Evolutionary conservation across 1,140 invertebrate species (phyloP).

Genomic region (Drosophila mauritiana): DNA sequence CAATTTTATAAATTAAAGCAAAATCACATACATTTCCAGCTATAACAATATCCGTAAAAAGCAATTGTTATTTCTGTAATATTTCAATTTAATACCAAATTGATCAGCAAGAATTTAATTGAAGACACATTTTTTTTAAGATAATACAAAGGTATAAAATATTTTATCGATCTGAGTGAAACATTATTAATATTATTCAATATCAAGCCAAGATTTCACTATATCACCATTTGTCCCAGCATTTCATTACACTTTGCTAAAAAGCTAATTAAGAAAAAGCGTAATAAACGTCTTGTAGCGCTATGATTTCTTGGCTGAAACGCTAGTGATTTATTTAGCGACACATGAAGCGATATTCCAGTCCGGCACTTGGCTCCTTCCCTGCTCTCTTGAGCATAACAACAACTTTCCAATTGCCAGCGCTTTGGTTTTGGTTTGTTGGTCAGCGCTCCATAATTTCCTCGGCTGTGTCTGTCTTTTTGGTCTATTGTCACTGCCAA

Average conservation of each 20-base stretch:
- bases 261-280: background rate
- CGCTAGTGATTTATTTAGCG: background rate
- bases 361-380: slow-evolving; percentile 30
- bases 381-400: slow-evolving; percentile 59
- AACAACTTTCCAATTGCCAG: slow-evolving; percentile 74
- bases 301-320: slow-evolving; percentile 4
- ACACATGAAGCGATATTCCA: slow-evolving; percentile 12
- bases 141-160: background rate
- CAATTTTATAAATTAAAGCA: background rate
- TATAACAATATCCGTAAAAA: slow-evolving; percentile 6
- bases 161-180: background rate
- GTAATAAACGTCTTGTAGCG: background rate
- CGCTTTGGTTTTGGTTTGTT: slow-evolving; percentile 60
- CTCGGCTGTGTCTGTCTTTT: slow-evolving; percentile 39
- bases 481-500: slow-evolving; percentile 58
- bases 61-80: too few relatives aligned
- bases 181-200: too few relatives aligned
- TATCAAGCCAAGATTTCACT: too few relatives aligned
- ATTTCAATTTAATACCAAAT: too few relatives aligned
- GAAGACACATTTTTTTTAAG: too few relatives aligned
- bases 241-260: background rate
- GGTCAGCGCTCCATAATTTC: slow-evolving; percentile 71
- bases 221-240: background rate
- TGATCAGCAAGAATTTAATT: too few relatives aligned
- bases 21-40: background rate